phyloP scores from a whole-genome alignment of 2,113 vertebrate genomes.

The Pangasianodon gigas region DNA sequence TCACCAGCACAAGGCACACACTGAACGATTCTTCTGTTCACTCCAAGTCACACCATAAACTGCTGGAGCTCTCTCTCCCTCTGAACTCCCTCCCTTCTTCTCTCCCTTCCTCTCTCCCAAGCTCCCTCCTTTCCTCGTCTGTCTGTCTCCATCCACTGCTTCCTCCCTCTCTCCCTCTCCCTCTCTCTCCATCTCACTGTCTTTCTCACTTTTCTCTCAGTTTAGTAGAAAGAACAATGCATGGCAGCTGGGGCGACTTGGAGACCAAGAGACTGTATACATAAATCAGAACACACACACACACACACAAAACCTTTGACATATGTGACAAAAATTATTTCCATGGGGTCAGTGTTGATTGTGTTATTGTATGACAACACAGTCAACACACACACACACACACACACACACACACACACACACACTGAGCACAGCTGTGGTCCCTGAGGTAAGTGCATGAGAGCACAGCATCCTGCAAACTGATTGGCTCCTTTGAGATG shows the following conservation, averaged over 20 bases:
- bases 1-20: constrained; percentile 26
- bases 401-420: constrained; percentile 31
- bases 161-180: constrained; percentile 25
- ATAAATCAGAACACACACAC: constrained; percentile 41
- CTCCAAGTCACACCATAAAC: constrained; percentile 35
- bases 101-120: constrained; percentile 41
- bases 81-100: constrained; percentile 2
- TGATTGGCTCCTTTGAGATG: constrained; percentile 52
- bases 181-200: constrained; percentile 31
- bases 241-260: constrained; percentile 38
- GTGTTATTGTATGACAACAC: constrained; percentile 16
- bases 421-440: constrained; percentile 44
- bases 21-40: constrained; percentile 24
- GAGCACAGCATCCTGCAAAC: constrained; percentile 33
- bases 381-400: constrained; percentile 4
- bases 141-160: constrained; percentile 16
- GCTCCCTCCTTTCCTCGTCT: constrained; percentile 37
- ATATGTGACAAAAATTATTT: background rate
- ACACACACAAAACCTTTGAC: constrained; percentile 1
- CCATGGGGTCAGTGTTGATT: background rate
- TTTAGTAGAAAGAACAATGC: constrained; percentile 57
- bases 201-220: constrained; percentile 34
- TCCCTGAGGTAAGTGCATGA: constrained; percentile 41
- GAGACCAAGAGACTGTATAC: constrained; percentile 29
- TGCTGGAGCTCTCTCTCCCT: constrained; percentile 32